These are phyloP conservation scores for Muraenolepis orangiensis DNA, from an alignment of 2,797 vertebrate species.

Conservation along the genomic window DNA sequence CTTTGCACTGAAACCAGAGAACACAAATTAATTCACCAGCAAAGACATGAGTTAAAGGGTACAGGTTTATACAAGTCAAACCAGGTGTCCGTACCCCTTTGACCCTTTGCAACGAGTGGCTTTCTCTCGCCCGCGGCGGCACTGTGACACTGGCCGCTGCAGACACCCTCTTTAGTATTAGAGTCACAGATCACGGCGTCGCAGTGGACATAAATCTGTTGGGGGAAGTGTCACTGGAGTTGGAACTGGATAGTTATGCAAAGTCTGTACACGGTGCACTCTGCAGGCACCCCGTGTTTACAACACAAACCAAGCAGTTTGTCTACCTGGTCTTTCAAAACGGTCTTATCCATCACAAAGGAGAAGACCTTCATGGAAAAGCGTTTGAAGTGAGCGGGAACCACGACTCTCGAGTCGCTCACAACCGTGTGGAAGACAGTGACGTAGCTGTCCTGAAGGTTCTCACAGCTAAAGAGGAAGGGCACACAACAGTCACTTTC, in stretches of 20 bases:
- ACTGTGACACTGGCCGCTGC: constrained; percentile 66
- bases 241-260: background rate
- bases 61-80: background rate
- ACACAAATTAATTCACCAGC: too few relatives aligned
- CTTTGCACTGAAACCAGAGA: constrained; percentile 57
- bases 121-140: background rate
- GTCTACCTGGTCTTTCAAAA: constrained; percentile 69
- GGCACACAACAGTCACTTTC: background rate
- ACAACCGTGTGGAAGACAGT: constrained; percentile 56
- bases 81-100: background rate
- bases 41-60: background rate
- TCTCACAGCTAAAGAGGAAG: constrained; percentile 61
- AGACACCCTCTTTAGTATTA: constrained; percentile 48
- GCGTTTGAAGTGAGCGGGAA: constrained; percentile 77
- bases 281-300: background rate
- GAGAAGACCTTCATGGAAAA: constrained; percentile 83
- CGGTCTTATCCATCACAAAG: constrained; percentile 63
- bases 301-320: background rate
- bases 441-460: constrained; percentile 54
- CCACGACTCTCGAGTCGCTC: constrained; percentile 35
- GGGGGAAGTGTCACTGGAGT: too few relatives aligned
- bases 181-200: constrained; percentile 75
- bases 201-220: constrained; percentile 82
- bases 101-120: background rate
- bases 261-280: background rate